Percentiles rank a stretch among this genome's conserved stretches.
These are phyloP conservation scores for Tamias sibiricus DNA, from an alignment of 2,113 vertebrate species.

Conservation along the genomic window DNA sequence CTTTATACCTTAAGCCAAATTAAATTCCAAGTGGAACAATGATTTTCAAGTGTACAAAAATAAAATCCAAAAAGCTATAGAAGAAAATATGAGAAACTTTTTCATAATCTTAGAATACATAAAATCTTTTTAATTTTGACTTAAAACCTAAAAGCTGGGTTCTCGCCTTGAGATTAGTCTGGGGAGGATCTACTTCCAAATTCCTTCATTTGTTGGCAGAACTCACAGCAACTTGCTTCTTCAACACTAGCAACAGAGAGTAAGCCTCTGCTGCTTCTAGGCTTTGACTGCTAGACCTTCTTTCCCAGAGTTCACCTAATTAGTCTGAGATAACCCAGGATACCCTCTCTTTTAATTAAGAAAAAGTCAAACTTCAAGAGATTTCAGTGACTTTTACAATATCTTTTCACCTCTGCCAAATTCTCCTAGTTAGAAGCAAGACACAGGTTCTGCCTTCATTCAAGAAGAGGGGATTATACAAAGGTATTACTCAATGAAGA, in stretches of 20 bases:
- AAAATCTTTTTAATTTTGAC: conserved; percentile 7
- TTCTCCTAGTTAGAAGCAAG: conserved; percentile 20
- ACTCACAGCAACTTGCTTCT: not conserved
- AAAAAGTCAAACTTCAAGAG: not conserved
- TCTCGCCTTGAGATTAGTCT: not conserved
- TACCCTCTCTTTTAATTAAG: not conserved
- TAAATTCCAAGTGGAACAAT: not conserved
- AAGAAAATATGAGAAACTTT: not conserved
- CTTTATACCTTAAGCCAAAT: not conserved
- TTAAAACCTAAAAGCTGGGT: not conserved
- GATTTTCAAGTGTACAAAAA: not conserved
- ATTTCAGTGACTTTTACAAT: not conserved
- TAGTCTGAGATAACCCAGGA: not conserved
- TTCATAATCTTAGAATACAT: not conserved
- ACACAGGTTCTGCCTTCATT: not conserved
- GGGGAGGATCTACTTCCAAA: not conserved
- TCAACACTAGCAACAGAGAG: not conserved
- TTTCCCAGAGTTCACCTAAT: not conserved
- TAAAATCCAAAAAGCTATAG: not conserved
- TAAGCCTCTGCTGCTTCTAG: not conserved
- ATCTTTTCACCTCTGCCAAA: not conserved
- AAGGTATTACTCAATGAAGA: not conserved
- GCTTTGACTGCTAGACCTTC: not conserved
- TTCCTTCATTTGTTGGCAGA: not conserved
- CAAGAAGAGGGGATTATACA: not conserved